Base-by-base conservation (phyloP, 1,140 invertebrate species). In the Drosophila hydei region DNA sequence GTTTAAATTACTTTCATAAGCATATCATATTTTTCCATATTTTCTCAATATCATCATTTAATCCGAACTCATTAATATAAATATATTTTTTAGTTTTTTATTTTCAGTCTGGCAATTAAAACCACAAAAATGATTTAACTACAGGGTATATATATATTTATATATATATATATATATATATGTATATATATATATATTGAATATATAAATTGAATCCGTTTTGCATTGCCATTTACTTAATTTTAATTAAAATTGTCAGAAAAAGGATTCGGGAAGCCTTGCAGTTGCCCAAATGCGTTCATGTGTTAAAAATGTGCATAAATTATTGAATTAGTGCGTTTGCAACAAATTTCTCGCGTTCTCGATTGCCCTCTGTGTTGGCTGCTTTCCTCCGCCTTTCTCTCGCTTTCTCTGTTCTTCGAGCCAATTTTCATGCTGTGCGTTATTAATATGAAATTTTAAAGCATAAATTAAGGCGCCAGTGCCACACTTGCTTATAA, bases 241-340 rank as follows among this genome's bases (percentile, higher is more conserved):
- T 71, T 70, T 77, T 77, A 77, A 77, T 77, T 77, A 75, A 77
- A 77, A 71, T 43, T 62, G 67, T 47, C 47, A 30, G 45, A 59
- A 59, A 77, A 76, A 63, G 73, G 62, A 72, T 78, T 71, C 40
- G 14, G 36, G 67, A 71, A 71, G 64, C 50, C 67, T 71, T 77
- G 59, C 75, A 75, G 16, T 50, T 54, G 27, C 18, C 21, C 38
- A 50, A 56, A 65, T 72, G 76, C 73, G 51, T 71, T 78, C 71
- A 80, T 71, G 77, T 64, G 72, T 72, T 75, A 74, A 75, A 80
- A 80, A 80, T 79, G 79, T 74, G 72, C 79, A 83, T 83, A 83
- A 79, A 83, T 83, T 83, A 83, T 83, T 83, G 79, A 79, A 83
- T 83, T 79, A 83, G 76, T 77, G 59, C 67, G 77, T 75, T 79